A percentile compares a stretch with the other conserved stretches of the same genome.
These are phyloP conservation scores for Anoura caudifer DNA, from an alignment of 2,113 vertebrate genomes.

Conservation along the genomic window DNA sequence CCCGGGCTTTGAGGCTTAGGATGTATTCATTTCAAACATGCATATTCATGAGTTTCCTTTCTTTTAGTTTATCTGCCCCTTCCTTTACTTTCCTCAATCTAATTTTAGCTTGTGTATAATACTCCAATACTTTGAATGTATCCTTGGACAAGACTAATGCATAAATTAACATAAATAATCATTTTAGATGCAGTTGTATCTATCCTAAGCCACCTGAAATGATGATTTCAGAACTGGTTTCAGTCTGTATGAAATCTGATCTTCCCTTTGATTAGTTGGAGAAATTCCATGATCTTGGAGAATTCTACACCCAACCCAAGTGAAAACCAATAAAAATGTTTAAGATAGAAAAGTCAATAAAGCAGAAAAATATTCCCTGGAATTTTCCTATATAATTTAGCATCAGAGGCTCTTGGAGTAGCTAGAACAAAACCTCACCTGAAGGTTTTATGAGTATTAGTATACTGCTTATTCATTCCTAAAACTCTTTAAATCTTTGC, in stretches of 20 bases:
- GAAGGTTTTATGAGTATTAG: neutral
- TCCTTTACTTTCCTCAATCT: slow-evolving; percentile 67
- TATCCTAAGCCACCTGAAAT: slow-evolving; percentile 58
- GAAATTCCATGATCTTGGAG: neutral
- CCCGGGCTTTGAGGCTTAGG: neutral
- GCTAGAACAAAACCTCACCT: neutral
- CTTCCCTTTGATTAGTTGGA: slow-evolving; percentile 40
- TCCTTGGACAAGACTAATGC: slow-evolving; percentile 73
- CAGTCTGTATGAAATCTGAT: slow-evolving; percentile 44
- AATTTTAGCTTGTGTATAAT: slow-evolving; percentile 68
- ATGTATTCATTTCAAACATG: slow-evolving; percentile 46
- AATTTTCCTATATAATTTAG: neutral
- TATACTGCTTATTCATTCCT: neutral
- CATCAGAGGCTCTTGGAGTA: neutral
- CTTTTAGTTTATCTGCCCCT: slow-evolving; percentile 62
- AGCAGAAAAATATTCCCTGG: neutral
- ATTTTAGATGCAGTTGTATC: slow-evolving; percentile 35
- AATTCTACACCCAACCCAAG: neutral
- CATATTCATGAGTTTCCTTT: slow-evolving; percentile 67
- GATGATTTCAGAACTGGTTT: too few relatives aligned
- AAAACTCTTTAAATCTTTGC: neutral
- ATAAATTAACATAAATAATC: slow-evolving; percentile 73
- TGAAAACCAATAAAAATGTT: neutral
- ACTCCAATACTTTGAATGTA: slow-evolving; percentile 69
- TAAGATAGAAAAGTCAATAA: neutral